Base-by-base conservation (phyloP, 2,888 invertebrate species). In the Nomada hirtipes region DNA sequence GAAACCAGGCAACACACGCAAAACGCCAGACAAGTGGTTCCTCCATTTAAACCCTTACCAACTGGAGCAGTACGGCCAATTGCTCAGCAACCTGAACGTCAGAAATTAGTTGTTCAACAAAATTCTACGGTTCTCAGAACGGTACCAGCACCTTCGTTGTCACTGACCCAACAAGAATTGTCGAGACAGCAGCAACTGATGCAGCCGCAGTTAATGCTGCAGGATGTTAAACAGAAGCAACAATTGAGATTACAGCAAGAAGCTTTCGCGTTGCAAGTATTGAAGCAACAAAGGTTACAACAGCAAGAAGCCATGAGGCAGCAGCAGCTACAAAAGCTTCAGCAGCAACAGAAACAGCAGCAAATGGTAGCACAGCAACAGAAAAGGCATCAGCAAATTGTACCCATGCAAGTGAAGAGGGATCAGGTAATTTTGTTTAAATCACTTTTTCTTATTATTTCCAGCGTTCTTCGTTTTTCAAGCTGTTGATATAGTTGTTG, bases 11-110 rank as follows among this genome's bases (percentile, higher is more conserved):
- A 78, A 52, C 61, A 60, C 2, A 53, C 77, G 2, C 71, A 86
- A 9, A 85, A 65, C 29, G 67, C 74, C 10, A 77, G 82, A 1
- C 89, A 87, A 61, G 80, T 78, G 36, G 96, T 98, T 11, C 98
- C 98, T 50, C 96, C 97, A 0, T 98, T 98, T 94, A 97, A 95
- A 91, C 97, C 97, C 0, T 95, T 97, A 84, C 97, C 97, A 60
- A 95, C 96, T 36, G 96, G 93, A 3, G 89, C 84, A 7, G 79
- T 88, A 4, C 89, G 93, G 15, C 93, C 93, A 3, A 96, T 95
- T 92, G 97, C 97, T 0, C 95, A 97, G 84, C 97, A 97, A 68
- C 96, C 96, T 50, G 96, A 93, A 82, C 91, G 89, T 26, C 92
- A 93, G 77, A 90, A 90, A 74, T 83, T 93, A 47, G 88, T 93